Percentiles rank a stretch among this genome's conserved stretches.
Evolutionary conservation across 2,113 vertebrate species (phyloP).

Genomic region (Amphiprion ocellaris): DNA sequence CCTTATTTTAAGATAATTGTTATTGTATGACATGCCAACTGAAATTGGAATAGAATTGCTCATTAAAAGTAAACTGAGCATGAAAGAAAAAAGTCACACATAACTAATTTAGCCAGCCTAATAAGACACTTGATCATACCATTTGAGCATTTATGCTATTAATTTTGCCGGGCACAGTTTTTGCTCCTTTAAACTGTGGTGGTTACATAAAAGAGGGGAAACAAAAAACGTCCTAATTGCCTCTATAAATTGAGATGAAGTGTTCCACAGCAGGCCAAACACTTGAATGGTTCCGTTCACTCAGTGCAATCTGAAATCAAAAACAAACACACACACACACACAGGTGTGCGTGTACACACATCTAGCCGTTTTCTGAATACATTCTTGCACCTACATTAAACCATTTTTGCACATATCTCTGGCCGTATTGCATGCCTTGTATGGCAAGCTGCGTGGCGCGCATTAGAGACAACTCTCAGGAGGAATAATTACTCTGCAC

Average conservation of each 20-base stretch:
- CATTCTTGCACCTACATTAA: conserved; percentile 39
- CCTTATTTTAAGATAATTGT: conserved; percentile 39
- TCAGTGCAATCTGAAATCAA: conserved; percentile 42
- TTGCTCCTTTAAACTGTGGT: conserved; percentile 55
- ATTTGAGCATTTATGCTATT: conserved; percentile 78
- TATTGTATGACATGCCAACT: conserved; percentile 48
- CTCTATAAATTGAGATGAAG: conserved; percentile 79
- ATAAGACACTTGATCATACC: conserved; percentile 80
- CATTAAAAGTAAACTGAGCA: conserved; percentile 76
- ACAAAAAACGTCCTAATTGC: conserved; percentile 77
- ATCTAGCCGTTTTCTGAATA: conserved; percentile 31
- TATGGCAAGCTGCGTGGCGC: conserved; percentile 12
- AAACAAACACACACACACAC: neutral
- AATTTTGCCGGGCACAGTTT: conserved; percentile 74
- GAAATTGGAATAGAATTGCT: conserved; percentile 63
- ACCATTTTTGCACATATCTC: conserved; percentile 10
- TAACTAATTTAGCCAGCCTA: conserved; percentile 76
- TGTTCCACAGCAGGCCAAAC: conserved; percentile 48
- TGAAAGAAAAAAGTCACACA: conserved; percentile 67
- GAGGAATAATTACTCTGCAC: conserved; percentile 76
- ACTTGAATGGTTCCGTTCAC: conserved; percentile 46
- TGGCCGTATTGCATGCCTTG: conserved; percentile 5
- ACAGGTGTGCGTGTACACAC: neutral
- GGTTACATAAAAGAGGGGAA: conserved; percentile 72
- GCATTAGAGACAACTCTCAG: conserved; percentile 44